Conservation (phyloP, 2,888 invertebrate genomes). For the Plemyria rubiginata region DNA sequence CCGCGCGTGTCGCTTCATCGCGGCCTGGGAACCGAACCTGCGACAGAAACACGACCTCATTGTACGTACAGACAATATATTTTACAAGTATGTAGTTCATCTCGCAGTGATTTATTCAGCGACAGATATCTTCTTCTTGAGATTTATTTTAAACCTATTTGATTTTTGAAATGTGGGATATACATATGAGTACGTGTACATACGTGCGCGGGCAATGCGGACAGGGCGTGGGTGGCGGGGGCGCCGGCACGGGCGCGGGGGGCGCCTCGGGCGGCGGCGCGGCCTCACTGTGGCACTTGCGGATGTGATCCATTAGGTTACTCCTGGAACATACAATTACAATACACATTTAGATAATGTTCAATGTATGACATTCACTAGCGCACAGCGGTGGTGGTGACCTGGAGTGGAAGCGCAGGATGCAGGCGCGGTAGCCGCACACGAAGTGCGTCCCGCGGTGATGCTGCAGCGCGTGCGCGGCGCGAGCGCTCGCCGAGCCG, state of each 20-base stretch:
- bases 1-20: constrained; percentile 69
- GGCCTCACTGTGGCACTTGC: constrained; percentile 64
- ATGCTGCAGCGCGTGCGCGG: constrained; percentile 67
- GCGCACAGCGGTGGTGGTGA: constrained; percentile 25
- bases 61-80: too few relatives aligned
- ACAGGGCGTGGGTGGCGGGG: constrained; percentile 43
- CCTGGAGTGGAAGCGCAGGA: constrained; percentile 71
- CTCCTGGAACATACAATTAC: constrained; percentile 44
- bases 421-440: constrained; percentile 75
- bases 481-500: constrained; percentile 39
- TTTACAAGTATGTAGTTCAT: too few relatives aligned
- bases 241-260: constrained; percentile 32
- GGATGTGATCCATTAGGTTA: constrained; percentile 73
- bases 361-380: too few relatives aligned
- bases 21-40: constrained; percentile 71
- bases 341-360: too few relatives aligned
- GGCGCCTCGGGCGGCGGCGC: constrained; percentile 33
- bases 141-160: too few relatives aligned
- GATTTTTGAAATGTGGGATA: background rate
- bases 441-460: constrained; percentile 68
- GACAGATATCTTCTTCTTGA: too few relatives aligned
- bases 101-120: too few relatives aligned
- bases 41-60: background rate
- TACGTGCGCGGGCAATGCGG: constrained; percentile 63
- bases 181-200: constrained; percentile 35